Percentiles rank a stretch among this genome's conserved stretches.
Evolutionary conservation across 2,888 invertebrate genomes (phyloP).

Genomic region (Campopleginae sp.): DNA sequence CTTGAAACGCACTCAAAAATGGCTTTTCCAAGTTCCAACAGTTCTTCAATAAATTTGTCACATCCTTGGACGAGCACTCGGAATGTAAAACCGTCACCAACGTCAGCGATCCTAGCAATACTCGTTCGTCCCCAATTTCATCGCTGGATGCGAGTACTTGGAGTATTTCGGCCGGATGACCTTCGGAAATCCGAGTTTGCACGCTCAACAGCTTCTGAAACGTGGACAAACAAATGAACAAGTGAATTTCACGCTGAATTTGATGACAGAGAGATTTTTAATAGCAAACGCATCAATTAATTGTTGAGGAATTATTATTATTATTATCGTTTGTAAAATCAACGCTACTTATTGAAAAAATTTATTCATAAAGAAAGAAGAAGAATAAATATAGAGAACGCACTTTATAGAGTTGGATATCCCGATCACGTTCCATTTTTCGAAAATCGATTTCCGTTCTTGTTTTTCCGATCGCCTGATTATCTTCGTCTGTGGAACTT

Average conservation of each 20-base stretch:
- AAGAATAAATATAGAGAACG: conserved; percentile 16
- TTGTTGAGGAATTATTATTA: neutral
- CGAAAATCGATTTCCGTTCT: conserved; percentile 66
- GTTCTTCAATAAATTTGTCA: conserved; percentile 64
- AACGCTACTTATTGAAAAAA: no score
- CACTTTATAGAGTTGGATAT: conserved; percentile 55
- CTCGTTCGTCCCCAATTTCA: conserved; percentile 73
- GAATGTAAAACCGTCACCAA: conserved; percentile 72
- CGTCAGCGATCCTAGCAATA: conserved; percentile 76
- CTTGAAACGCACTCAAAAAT: conserved; percentile 68
- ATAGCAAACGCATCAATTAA: neutral
- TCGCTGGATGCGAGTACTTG: conserved; percentile 69
- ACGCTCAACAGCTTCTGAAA: conserved; percentile 74
- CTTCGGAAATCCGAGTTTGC: conserved; percentile 32
- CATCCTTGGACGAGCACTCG: conserved; percentile 41
- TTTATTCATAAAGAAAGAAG: neutral
- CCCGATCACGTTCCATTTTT: conserved; percentile 59
- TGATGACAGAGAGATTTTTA: neutral
- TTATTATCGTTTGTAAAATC: neutral
- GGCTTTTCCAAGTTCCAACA: conserved; percentile 67
- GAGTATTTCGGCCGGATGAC: conserved; percentile 67
- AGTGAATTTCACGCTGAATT: neutral
- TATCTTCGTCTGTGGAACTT: conserved; percentile 57
- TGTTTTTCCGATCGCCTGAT: conserved; percentile 27
- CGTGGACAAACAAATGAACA: neutral